phyloP scores from a whole-genome alignment of 1,140 invertebrate genomes.

The Megalopta genalis region DNA sequence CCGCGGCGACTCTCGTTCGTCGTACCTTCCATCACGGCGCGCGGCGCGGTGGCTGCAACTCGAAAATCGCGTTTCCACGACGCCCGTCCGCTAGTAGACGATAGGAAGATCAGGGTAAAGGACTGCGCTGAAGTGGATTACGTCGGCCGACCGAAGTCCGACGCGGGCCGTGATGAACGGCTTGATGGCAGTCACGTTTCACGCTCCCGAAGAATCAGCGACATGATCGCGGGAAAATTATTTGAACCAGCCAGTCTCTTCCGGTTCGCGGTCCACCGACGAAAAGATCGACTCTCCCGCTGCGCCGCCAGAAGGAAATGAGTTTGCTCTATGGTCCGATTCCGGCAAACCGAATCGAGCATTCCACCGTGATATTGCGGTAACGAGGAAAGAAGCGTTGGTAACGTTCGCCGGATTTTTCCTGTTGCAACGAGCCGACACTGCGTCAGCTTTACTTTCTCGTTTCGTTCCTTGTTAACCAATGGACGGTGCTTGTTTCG shows the following conservation, averaged over 20 bases:
- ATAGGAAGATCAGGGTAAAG: slow-evolving; percentile 9
- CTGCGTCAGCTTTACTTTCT: not conserved
- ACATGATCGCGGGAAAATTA: slow-evolving; percentile 20
- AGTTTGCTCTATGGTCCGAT: not conserved
- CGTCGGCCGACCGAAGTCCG: slow-evolving; percentile 13
- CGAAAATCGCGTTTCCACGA: slow-evolving; percentile 54
- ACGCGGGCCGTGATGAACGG: slow-evolving; percentile 32
- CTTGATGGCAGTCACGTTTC: slow-evolving; percentile 32
- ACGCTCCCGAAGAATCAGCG: slow-evolving; percentile 30
- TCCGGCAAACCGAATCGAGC: not conserved
- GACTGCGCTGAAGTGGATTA: slow-evolving; percentile 33
- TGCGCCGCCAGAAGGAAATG: not conserved
- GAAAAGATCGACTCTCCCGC: not conserved
- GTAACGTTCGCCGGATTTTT: not conserved
- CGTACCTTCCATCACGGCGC: slow-evolving; percentile 36
- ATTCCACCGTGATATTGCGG: not conserved
- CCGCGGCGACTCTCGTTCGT: slow-evolving; percentile 12
- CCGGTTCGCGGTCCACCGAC: not conserved
- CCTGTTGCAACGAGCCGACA: not conserved
- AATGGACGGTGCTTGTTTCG: not conserved
- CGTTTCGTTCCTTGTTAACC: not conserved
- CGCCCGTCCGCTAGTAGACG: slow-evolving; percentile 13
- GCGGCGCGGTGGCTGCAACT: slow-evolving; percentile 20
- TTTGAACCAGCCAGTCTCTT: slow-evolving; percentile 18
- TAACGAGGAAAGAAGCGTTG: not conserved